phyloP scores from a whole-genome alignment of 1,140 invertebrate genomes.

The Bicyclus anynana region DNA sequence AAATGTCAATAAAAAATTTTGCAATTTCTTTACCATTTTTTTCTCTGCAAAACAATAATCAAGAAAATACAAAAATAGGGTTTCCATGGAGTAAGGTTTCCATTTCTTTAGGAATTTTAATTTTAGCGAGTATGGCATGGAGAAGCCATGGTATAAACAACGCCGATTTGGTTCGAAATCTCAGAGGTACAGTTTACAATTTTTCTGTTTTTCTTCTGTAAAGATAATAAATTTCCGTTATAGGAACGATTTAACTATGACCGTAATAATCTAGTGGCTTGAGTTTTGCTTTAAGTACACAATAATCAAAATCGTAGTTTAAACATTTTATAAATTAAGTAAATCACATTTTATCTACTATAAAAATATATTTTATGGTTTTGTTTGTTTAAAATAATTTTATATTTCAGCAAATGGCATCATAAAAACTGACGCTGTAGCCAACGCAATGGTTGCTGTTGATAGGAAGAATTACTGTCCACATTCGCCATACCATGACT shows the following conservation, averaged over 20 bases:
- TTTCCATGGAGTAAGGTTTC: constrained; percentile 20
- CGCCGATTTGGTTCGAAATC: constrained; percentile 89
- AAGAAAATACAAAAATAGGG: constrained; percentile 10
- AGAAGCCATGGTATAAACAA: constrained; percentile 91
- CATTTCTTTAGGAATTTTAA: constrained; percentile 27
- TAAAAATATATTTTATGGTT: no score
- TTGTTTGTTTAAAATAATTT: no score
- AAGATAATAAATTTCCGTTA: no score
- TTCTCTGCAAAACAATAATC: neutral
- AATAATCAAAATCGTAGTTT: no score
- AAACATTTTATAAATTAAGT: no score
- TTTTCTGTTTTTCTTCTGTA: no score
- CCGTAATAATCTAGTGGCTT: no score
- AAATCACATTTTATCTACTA: no score
- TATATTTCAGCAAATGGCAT: constrained; percentile 88
- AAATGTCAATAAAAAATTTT: no score
- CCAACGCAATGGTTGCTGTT: constrained; percentile 89
- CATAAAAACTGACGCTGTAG: constrained; percentile 87
- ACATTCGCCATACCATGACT: constrained; percentile 91
- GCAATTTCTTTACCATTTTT: neutral
- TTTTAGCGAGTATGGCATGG: constrained; percentile 80
- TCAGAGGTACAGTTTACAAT: constrained; percentile 82
- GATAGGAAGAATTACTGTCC: constrained; percentile 91
- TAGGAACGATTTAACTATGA: no score
- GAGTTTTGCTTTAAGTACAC: no score